Evolutionary conservation across 2,888 invertebrate genomes (phyloP), one percentile per base, ranked within the genome.

Genomic region (Archips xylosteana): DNA sequence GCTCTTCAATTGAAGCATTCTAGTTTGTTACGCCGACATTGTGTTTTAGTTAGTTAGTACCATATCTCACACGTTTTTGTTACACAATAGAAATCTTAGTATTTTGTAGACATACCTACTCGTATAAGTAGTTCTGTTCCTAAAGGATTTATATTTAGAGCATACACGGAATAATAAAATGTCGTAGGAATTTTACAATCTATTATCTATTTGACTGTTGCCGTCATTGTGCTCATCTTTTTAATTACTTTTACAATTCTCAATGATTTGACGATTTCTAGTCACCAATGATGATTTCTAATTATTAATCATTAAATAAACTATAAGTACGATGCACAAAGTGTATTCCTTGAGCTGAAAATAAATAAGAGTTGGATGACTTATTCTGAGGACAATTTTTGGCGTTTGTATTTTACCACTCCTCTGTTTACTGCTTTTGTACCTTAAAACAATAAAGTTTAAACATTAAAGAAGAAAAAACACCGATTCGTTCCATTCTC

Each of bases 21-120:
- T 63, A 69, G 59, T 63, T 71, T 66, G 66, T 67, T 73, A 64
- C 62, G 62, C 57, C 36, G 67, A 62, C 72, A 62, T 67, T 67
- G 62, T 62, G 45, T 72, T 45, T 51, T 47, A 9, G 68, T 57
- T 47, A 9, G 68, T 57, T 42, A 34, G n/a, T 10, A 64, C 67
- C 68, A 63, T 63, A 69, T 49, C 57, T 34, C 59, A 57, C 68
- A 69, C 68, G 42, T 63, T 39, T 54, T 15, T 36, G 59, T 60
- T 68, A 69, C 49, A 64, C 68, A 69, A 57, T 47, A 68, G 68
- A 69, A 15, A 69, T 64, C 59, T 69, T 57, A 64, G 10, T 23
- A 59, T 63, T 69, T 71, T 72, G 62, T 23, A 4, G 49, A 49
- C 15, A 54, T 6, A 54, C 13, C 12, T n/a, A n/a, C n/a, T n/a